These are phyloP conservation scores for Monopterus albus DNA, from an alignment of 2,113 vertebrate species.

Conservation along the genomic window DNA sequence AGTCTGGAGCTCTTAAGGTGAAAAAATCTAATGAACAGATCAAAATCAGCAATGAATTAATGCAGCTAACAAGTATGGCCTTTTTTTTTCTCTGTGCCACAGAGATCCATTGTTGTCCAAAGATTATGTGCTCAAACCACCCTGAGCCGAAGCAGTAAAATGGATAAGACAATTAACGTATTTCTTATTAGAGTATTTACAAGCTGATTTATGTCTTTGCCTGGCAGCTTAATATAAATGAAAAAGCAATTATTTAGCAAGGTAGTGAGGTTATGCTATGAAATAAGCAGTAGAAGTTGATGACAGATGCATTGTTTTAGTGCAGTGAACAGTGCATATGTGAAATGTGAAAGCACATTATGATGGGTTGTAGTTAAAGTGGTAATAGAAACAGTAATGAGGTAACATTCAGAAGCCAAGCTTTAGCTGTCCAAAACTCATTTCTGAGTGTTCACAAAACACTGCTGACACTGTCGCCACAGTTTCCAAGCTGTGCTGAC, in stretches of 20 bases:
- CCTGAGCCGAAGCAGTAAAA: too few relatives aligned
- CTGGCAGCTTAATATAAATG: too few relatives aligned
- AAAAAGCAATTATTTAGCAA: too few relatives aligned
- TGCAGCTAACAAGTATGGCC: too few relatives aligned
- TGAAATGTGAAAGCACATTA: not conserved
- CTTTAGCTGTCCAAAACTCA: not conserved
- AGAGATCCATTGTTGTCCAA: too few relatives aligned
- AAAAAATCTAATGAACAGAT: not conserved
- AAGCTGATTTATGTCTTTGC: too few relatives aligned
- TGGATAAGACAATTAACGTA: too few relatives aligned
- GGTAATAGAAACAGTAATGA: not conserved
- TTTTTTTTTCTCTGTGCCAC: not conserved
- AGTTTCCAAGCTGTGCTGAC: constrained; percentile 37
- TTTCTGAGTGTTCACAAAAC: constrained; percentile 17
- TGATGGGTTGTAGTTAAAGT: constrained; percentile 1
- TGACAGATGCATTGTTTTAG: constrained; percentile 26
- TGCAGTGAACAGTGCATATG: not conserved
- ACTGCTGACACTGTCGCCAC: constrained; percentile 52
- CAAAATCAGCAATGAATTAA: not conserved
- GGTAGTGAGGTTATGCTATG: not conserved
- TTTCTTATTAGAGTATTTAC: too few relatives aligned
- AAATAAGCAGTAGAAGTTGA: constrained; percentile 16
- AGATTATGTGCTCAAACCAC: too few relatives aligned
- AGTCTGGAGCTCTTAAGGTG: not conserved
- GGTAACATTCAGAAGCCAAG: not conserved